phyloP scores from a whole-genome alignment of 2,888 invertebrate species.

The Agrotis ipsilon region DNA sequence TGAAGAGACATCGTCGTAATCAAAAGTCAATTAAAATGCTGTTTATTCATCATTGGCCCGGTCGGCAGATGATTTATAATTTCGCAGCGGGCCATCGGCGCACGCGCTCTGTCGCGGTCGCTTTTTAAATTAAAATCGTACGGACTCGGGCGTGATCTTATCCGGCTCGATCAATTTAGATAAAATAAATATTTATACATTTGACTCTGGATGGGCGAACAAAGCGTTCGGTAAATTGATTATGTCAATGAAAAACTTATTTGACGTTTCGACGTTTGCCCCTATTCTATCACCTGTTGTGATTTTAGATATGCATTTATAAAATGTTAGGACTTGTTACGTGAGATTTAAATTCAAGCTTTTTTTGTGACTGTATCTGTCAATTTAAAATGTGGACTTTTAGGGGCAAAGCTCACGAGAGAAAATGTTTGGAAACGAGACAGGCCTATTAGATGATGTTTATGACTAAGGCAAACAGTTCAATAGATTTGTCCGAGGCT shows the following conservation, averaged over 20 bases:
- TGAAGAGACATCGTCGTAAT: slow-evolving; percentile 84
- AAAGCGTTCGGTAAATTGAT: slow-evolving; percentile 90
- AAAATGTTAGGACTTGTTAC: slow-evolving; percentile 39
- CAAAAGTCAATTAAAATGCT: slow-evolving; percentile 90
- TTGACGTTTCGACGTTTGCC: slow-evolving; percentile 75
- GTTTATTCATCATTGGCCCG: slow-evolving; percentile 85
- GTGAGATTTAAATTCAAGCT: slow-evolving; percentile 36
- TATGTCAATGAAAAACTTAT: slow-evolving; percentile 84
- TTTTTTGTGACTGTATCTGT: slow-evolving; percentile 28
- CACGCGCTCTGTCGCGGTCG: slow-evolving; percentile 86
- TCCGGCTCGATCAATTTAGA: slow-evolving; percentile 90
- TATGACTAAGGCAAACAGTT: slow-evolving; percentile 54
- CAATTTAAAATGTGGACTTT: slow-evolving; percentile 35
- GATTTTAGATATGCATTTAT: slow-evolving; percentile 76
- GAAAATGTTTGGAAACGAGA: slow-evolving; percentile 44
- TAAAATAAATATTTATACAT: slow-evolving; percentile 91
- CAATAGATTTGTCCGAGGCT: slow-evolving; percentile 28
- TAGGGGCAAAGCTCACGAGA: slow-evolving; percentile 30
- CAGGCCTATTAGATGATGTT: slow-evolving; percentile 41
- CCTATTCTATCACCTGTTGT: slow-evolving; percentile 82
- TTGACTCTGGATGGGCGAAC: slow-evolving; percentile 88
- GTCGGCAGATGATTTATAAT: slow-evolving; percentile 87
- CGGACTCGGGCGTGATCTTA: slow-evolving; percentile 88
- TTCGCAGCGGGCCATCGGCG: slow-evolving; percentile 87
- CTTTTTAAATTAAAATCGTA: slow-evolving; percentile 90